A percentile compares a stretch with the other conserved stretches of the same genome.
phyloP scores from a whole-genome alignment of 2,113 vertebrate genomes.

The Baryphthengus martii region DNA sequence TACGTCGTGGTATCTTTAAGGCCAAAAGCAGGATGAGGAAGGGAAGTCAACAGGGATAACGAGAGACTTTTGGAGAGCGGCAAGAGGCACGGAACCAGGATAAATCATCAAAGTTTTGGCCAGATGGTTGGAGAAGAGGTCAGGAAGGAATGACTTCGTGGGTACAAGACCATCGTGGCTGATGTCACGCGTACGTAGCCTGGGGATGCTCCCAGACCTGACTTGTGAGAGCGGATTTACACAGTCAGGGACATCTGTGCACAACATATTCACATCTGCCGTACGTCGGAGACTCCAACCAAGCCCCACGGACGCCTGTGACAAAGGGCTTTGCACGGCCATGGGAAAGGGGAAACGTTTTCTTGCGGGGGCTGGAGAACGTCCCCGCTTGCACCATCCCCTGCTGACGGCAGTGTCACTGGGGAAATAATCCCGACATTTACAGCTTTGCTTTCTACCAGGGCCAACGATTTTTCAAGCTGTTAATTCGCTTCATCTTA shows the following conservation, averaged over 20 bases:
- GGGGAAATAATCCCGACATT: slow-evolving; percentile 41
- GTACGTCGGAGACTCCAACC: fast-evolving
- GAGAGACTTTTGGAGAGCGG: not conserved
- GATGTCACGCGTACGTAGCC: fast-evolving
- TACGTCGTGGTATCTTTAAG: not conserved
- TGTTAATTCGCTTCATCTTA: slow-evolving; percentile 64
- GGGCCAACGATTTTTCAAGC: slow-evolving; percentile 67
- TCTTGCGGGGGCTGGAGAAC: not conserved
- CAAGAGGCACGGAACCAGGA: not conserved
- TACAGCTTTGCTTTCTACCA: slow-evolving; percentile 26
- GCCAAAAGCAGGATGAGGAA: not conserved
- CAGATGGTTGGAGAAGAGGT: not conserved
- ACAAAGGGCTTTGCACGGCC: not conserved
- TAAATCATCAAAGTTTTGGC: not conserved
- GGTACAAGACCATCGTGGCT: not conserved
- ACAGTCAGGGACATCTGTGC: not conserved
- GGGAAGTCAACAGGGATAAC: not conserved
- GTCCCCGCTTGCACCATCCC: not conserved
- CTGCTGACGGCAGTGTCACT: not conserved
- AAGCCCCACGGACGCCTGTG: fast-evolving
- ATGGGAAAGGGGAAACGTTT: not conserved
- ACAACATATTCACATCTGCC: fast-evolving
- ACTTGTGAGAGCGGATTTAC: not conserved
- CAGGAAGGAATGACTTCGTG: not conserved
- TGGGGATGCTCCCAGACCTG: fast-evolving